Evolutionary conservation across 2,797 vertebrate genomes (phyloP), one percentile per base, ranked within the genome.

Genomic region (Helostoma temminkii): DNA sequence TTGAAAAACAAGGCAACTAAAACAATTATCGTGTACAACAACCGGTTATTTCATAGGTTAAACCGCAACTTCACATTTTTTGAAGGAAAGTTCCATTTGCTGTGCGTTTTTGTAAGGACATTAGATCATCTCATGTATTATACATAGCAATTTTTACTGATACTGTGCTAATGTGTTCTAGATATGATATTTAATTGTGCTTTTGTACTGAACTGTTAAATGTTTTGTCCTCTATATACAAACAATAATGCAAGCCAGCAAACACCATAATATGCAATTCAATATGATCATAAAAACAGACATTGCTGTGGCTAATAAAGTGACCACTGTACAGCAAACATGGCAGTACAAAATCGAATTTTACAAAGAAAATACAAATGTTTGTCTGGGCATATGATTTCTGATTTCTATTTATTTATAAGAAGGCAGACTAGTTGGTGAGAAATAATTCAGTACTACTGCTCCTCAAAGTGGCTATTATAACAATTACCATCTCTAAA

Each of bases 401-500:
- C 18, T 26, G 18, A 56, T 50, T 62, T 43, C 5, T 18, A 58
- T 60, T 69, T 43, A 47, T 42, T 36, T 26, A 11, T 47, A 60
- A 57, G 58, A 24, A 46, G 11, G 56, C 10, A 36, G 49, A 56
- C 42, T 39, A 30, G 53, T 15, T 61, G 47, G 53, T 43, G 50
- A 66, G 41, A 71, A 71, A 79, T 12, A 66, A 26, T 50, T 62
- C 50, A 57, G 16, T 9, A 16, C 55, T 61, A 26, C 41, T 43
- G 45, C 47, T 54, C 70, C 37, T 68, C 41, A 59, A 63, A 85
- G 71, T 78, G 80, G 62, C 64, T 75, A 71, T 83, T 70, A 76
- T 21, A 74, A 43, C 71, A 78, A 74, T 76, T 76, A 78, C 32
- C 22, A 18, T 72, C 56, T 55, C n/a, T 60, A 42, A 53, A 78